Conservation (phyloP, 2,888 invertebrate genomes). For the Macrophya alboannulata region DNA sequence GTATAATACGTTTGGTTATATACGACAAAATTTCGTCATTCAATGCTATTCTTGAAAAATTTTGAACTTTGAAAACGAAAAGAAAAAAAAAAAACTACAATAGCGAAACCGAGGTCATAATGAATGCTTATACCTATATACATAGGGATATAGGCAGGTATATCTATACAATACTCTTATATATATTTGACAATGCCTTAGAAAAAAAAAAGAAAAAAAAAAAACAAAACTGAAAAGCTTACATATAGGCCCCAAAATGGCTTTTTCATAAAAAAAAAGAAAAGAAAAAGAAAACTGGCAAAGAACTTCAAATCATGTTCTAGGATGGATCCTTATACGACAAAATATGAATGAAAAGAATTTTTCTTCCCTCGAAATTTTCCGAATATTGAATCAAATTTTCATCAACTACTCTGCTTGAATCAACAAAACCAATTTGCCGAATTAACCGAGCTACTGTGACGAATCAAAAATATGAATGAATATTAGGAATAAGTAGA, state of each 20-base stretch:
- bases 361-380: too few relatives aligned
- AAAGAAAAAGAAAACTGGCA: not conserved
- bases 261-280: not conserved
- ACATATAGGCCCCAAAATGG: too few relatives aligned
- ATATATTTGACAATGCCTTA: not conserved
- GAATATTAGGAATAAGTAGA: not conserved
- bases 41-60: not conserved
- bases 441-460: too few relatives aligned
- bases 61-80: not conserved
- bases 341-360: too few relatives aligned
- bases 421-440: not conserved
- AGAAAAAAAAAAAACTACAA: slow-evolving; percentile 18
- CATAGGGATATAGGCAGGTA: not conserved
- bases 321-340: not conserved
- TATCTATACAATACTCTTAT: not conserved
- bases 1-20: not conserved
- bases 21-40: slow-evolving; percentile 27
- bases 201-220: not conserved
- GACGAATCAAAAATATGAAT: not conserved
- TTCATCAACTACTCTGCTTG: too few relatives aligned
- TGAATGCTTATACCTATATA: too few relatives aligned
- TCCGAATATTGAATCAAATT: too few relatives aligned
- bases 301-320: not conserved
- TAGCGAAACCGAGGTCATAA: slow-evolving; percentile 28
- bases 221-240: too few relatives aligned